Evolutionary conservation across 2,888 invertebrate genomes (phyloP).

Genomic region (Brachyptera risi): DNA sequence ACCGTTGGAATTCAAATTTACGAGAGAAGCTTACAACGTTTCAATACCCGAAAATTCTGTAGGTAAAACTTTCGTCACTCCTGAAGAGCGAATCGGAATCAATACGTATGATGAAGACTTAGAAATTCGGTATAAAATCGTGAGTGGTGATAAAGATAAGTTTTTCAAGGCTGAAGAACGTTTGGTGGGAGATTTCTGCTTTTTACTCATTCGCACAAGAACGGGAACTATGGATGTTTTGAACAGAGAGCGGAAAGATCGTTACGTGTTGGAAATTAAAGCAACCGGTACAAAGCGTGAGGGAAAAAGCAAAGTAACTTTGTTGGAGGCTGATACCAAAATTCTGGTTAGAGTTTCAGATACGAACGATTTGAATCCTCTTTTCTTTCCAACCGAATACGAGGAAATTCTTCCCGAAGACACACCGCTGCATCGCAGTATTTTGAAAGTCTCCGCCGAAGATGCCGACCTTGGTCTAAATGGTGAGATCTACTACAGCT

Average conservation of each 20-base stretch:
- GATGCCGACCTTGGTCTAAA: constrained; percentile 96
- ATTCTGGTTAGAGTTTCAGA: constrained; percentile 72
- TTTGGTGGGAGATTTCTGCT: constrained; percentile 90
- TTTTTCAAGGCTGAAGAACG: constrained; percentile 91
- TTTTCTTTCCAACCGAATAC: constrained; percentile 89
- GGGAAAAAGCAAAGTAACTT: constrained; percentile 52
- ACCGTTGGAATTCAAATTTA: constrained; percentile 60
- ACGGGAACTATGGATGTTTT: constrained; percentile 83
- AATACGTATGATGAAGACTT: constrained; percentile 46
- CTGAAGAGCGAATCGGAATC: constrained; percentile 77
- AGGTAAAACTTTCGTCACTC: constrained; percentile 77
- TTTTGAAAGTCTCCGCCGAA: constrained; percentile 78
- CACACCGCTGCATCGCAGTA: constrained; percentile 75
- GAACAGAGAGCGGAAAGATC: constrained; percentile 87
- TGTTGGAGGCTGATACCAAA: constrained; percentile 65
- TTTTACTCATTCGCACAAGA: constrained; percentile 82
- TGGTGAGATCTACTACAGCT: constrained; percentile 95
- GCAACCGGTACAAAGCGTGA: constrained; percentile 61
- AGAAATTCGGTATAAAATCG: constrained; percentile 79
- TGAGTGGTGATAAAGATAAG: constrained; percentile 80
- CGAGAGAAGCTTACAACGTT: constrained; percentile 73
- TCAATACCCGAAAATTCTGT: constrained; percentile 90
- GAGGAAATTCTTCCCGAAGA: constrained; percentile 85
- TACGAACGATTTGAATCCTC: constrained; percentile 87
- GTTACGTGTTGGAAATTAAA: constrained; percentile 72